These are phyloP conservation scores for Megaustenia siamemsis DNA, from an alignment of 2,888 invertebrate genomes.

Conservation along the genomic window DNA sequence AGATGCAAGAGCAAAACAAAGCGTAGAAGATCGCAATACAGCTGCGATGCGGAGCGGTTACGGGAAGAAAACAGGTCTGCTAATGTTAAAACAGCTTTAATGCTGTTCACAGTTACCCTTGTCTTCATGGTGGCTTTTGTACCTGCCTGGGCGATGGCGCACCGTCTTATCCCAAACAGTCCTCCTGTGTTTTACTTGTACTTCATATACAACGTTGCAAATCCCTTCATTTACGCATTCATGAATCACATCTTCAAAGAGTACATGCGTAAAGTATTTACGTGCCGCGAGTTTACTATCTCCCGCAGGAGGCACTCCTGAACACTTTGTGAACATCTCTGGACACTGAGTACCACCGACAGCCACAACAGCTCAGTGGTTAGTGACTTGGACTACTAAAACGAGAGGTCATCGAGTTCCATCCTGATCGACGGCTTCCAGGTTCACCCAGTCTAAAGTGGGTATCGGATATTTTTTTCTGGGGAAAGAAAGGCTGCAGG, in stretches of 20 bases:
- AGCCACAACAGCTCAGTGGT: too few relatives aligned
- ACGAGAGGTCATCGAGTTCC: too few relatives aligned
- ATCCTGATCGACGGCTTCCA: too few relatives aligned
- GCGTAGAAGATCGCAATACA: slow-evolving; percentile 17
- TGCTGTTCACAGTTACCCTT: slow-evolving; percentile 79
- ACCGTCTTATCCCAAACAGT: slow-evolving; percentile 67
- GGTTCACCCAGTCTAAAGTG: too few relatives aligned
- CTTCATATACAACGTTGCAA: slow-evolving; percentile 79
- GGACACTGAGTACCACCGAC: too few relatives aligned
- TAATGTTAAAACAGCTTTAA: slow-evolving; percentile 79
- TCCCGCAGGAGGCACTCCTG: neutral
- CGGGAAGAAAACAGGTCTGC: slow-evolving; percentile 68
- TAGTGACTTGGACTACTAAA: too few relatives aligned
- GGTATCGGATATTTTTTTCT: too few relatives aligned
- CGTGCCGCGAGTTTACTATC: slow-evolving; percentile 20
- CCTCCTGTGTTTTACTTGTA: slow-evolving; percentile 77
- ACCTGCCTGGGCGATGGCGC: slow-evolving; percentile 78
- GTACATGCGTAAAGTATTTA: slow-evolving; percentile 67
- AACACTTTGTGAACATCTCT: too few relatives aligned
- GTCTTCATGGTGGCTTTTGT: slow-evolving; percentile 78
- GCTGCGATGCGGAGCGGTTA: slow-evolving; percentile 56
- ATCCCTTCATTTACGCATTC: slow-evolving; percentile 80
- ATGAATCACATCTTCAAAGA: slow-evolving; percentile 78
- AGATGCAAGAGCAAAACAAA: slow-evolving; percentile 44
- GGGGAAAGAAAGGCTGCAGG: too few relatives aligned